A percentile compares a stretch with the other conserved stretches of the same genome.
Evolutionary conservation across 2,888 invertebrate species (phyloP).

Genomic region (Hermodice carunculata): DNA sequence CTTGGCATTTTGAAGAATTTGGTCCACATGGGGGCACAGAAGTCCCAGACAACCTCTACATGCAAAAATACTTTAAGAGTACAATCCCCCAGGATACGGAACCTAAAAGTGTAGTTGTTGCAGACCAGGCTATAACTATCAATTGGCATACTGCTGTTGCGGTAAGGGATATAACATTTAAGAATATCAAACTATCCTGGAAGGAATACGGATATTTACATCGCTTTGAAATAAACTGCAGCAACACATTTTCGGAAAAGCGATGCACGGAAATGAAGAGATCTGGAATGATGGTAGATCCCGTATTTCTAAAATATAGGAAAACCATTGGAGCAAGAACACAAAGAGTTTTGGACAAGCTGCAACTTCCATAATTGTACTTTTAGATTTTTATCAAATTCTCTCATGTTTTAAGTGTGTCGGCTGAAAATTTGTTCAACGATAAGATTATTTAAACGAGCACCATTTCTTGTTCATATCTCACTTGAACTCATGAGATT

Average conservation of each 20-base stretch:
- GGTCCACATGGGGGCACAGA: not conserved
- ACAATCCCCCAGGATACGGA: conserved; percentile 22
- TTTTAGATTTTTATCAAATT: too few species aligned
- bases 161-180: not conserved
- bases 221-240: conserved; percentile 21
- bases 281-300: not conserved
- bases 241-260: conserved; percentile 15
- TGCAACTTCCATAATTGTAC: too few species aligned
- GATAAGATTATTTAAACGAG: too few species aligned
- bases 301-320: too few species aligned
- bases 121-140: conserved; percentile 13
- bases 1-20: conserved; percentile 32
- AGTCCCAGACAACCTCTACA: conserved; percentile 15
- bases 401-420: too few species aligned
- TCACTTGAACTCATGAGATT: too few species aligned
- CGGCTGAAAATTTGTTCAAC: too few species aligned
- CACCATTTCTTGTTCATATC: too few species aligned
- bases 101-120: conserved; percentile 21
- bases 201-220: conserved; percentile 17
- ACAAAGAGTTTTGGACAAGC: too few species aligned
- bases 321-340: too few species aligned
- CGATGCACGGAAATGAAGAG: conserved; percentile 12
- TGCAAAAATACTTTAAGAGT: conserved; percentile 12
- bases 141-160: conserved; percentile 20
- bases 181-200: conserved; percentile 6